These are phyloP conservation scores for Paradoxurus hermaphroditus DNA, from an alignment of 2,113 vertebrate species.

Conservation along the genomic window DNA sequence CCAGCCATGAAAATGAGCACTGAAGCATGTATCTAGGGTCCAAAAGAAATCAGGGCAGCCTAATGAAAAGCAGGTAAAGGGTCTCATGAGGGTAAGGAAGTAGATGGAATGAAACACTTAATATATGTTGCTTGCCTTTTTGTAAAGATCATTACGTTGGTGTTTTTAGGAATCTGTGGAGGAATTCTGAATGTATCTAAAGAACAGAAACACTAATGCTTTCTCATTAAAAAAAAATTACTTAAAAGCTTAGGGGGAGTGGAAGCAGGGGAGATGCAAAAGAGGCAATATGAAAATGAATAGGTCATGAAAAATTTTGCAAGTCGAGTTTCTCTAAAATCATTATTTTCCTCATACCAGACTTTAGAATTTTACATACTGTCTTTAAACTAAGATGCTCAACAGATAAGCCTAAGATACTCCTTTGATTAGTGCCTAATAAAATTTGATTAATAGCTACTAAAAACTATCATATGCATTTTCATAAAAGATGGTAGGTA, in stretches of 20 bases:
- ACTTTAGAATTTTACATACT: neutral
- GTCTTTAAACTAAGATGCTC: neutral
- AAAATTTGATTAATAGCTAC: neutral
- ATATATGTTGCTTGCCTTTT: neutral
- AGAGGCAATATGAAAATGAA: neutral
- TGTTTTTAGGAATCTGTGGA: neutral
- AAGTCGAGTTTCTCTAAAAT: neutral
- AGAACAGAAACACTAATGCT: neutral
- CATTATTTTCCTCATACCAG: neutral
- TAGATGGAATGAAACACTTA: neutral
- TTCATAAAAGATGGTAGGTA: neutral
- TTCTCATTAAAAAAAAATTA: neutral
- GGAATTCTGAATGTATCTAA: neutral
- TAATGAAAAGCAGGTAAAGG: neutral
- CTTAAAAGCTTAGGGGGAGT: neutral
- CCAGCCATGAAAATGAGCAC: conserved; percentile 23
- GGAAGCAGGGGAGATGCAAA: neutral
- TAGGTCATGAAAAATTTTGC: neutral
- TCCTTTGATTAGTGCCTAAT: neutral
- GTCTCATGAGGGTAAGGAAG: conserved; percentile 20
- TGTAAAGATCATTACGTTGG: neutral
- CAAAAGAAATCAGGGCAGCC: conserved; percentile 23
- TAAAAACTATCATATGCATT: neutral
- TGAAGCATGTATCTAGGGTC: neutral
- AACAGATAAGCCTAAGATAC: neutral